A percentile compares a stretch with the other conserved stretches of the same genome.
phyloP scores from a whole-genome alignment of 2,888 invertebrate genomes.

The Spisula subtruncata region DNA sequence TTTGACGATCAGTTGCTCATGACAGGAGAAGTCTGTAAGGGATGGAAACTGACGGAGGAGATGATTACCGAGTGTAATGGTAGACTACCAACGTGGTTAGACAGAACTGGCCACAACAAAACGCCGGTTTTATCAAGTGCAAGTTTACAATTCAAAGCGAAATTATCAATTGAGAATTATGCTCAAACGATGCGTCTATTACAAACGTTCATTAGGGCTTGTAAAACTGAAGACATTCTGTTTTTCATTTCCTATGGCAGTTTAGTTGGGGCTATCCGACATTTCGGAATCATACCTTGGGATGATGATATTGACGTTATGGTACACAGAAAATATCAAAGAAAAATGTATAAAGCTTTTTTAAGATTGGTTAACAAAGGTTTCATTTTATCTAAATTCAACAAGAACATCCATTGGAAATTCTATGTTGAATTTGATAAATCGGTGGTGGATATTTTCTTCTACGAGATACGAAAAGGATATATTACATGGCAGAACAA shows the following conservation, averaged over 20 bases:
- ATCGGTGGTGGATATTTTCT: not conserved
- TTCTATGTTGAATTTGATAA: not conserved
- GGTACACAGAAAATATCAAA: not conserved
- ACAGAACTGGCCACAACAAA: too few species aligned
- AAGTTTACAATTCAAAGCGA: not conserved
- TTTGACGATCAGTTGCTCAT: too few species aligned
- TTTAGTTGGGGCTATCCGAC: not conserved
- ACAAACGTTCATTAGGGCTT: not conserved
- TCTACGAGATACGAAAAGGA: not conserved
- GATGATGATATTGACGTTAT: constrained; percentile 28
- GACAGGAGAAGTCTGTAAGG: too few species aligned
- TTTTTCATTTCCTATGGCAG: not conserved
- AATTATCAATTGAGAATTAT: not conserved
- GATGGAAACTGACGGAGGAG: too few species aligned
- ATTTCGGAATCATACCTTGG: constrained; percentile 12
- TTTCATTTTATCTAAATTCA: not conserved
- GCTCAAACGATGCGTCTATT: not conserved
- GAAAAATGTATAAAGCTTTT: not conserved
- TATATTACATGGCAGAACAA: not conserved
- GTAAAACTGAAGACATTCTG: not conserved
- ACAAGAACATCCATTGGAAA: not conserved
- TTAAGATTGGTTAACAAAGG: not conserved
- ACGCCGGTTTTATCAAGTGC: too few species aligned
- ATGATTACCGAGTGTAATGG: too few species aligned
- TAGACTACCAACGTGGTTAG: too few species aligned